These are phyloP conservation scores for Podarcis cretensis DNA, from an alignment of 2,113 vertebrate genomes.

Conservation along the genomic window DNA sequence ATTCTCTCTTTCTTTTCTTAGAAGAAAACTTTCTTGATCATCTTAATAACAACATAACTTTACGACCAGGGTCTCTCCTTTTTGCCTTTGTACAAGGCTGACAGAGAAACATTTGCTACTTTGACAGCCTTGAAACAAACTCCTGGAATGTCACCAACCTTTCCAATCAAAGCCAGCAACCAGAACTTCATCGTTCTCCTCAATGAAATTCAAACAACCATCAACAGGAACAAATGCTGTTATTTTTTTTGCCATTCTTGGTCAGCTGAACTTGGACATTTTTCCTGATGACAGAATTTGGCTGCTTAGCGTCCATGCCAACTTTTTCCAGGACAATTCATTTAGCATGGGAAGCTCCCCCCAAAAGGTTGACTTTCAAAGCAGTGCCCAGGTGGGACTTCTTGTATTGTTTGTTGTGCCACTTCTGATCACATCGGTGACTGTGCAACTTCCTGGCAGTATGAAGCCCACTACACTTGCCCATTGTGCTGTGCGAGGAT, in stretches of 20 bases:
- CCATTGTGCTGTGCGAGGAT: no score
- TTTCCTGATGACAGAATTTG: slow-evolving; percentile 81
- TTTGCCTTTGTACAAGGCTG: slow-evolving; percentile 93
- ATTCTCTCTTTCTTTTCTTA: no score
- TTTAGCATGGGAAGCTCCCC: no score
- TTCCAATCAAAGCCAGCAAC: slow-evolving; percentile 88
- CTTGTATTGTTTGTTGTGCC: no score
- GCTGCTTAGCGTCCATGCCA: no score
- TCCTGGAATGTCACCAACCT: slow-evolving; percentile 87
- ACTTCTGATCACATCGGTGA: no score
- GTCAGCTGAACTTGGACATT: slow-evolving; percentile 89
- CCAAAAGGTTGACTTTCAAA: no score
- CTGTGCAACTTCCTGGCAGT: no score
- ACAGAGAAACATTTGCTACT: slow-evolving; percentile 70
- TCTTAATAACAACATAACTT: neutral
- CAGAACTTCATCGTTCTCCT: slow-evolving; percentile 93
- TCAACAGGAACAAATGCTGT: slow-evolving; percentile 88
- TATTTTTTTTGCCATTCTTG: slow-evolving; percentile 93
- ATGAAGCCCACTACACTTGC: no score
- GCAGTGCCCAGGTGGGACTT: no score
- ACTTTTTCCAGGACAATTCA: no score
- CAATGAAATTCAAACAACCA: slow-evolving; percentile 88
- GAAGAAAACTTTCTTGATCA: no score
- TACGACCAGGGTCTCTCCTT: slow-evolving; percentile 91
- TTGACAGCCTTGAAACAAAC: slow-evolving; percentile 87